Conservation (phyloP, 2,113 vertebrate species). For the Entelurus aequoreus region DNA sequence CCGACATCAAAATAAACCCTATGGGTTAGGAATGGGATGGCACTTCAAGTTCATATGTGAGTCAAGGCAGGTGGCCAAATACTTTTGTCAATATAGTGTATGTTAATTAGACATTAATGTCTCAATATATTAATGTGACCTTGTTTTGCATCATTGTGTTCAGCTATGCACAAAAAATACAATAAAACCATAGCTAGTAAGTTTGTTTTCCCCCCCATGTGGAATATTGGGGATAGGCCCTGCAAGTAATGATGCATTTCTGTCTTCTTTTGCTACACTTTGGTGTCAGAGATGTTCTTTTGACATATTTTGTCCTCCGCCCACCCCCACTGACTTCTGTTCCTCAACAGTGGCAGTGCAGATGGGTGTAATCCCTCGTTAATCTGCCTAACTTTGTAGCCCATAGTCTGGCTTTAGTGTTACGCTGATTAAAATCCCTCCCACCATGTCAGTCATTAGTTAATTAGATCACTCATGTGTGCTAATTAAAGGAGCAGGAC, state of each 20-base stretch:
- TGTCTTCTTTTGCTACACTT: not conserved
- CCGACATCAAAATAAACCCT: too few relatives aligned
- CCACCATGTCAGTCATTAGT: conserved; percentile 32
- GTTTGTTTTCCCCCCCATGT: too few relatives aligned
- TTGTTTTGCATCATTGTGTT: too few relatives aligned
- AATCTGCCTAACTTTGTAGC: conserved; percentile 49
- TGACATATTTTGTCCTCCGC: not conserved
- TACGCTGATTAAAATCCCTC: conserved; percentile 36
- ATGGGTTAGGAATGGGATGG: too few relatives aligned
- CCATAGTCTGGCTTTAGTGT: conserved; percentile 37
- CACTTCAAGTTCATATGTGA: too few relatives aligned
- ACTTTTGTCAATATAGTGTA: too few relatives aligned
- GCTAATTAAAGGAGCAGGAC: conserved; percentile 44
- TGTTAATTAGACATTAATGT: too few relatives aligned
- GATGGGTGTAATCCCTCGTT: conserved; percentile 52
- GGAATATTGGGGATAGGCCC: too few relatives aligned
- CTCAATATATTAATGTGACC: too few relatives aligned
- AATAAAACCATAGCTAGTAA: too few relatives aligned
- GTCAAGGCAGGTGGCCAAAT: too few relatives aligned
- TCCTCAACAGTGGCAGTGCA: conserved; percentile 37
- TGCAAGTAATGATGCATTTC: not conserved
- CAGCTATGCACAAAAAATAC: too few relatives aligned
- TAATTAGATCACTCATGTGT: conserved; percentile 44
- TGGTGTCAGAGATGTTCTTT: conserved; percentile 1
- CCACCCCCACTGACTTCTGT: conserved; percentile 17